A percentile compares a stretch with the other conserved stretches of the same genome.
These are phyloP conservation scores for Galeopsomyia nigrocyanea DNA, from an alignment of 2,888 invertebrate species.

Conservation along the genomic window DNA sequence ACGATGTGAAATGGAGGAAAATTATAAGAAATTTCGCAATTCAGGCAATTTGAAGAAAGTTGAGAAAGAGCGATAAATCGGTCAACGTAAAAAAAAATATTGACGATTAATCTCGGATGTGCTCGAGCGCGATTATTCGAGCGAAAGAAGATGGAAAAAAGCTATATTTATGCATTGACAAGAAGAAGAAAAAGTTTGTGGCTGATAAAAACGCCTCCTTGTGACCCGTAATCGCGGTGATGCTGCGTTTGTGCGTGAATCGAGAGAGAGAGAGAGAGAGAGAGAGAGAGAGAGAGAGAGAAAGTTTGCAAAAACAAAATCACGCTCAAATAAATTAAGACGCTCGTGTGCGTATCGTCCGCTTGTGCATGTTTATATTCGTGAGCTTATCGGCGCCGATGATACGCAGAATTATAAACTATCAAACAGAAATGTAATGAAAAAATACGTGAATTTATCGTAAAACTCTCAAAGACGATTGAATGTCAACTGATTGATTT, in stretches of 20 bases:
- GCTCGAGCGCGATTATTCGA: constrained; percentile 29
- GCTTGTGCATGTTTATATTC: constrained; percentile 23
- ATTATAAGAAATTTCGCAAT: not conserved
- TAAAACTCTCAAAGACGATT: constrained; percentile 46
- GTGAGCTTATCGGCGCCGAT: constrained; percentile 32
- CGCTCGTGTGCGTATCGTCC: not conserved
- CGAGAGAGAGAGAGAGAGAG: too few relatives aligned
- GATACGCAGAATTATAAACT: constrained; percentile 41
- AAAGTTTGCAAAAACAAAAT: constrained; percentile 15
- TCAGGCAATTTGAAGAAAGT: too few relatives aligned
- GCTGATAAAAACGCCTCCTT: constrained; percentile 57
- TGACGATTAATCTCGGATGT: constrained; percentile 36
- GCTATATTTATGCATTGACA: constrained; percentile 51
- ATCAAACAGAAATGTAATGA: constrained; percentile 24
- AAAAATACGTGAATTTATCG: constrained; percentile 41
- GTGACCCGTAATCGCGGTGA: constrained; percentile 58
- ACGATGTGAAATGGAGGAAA: not conserved
- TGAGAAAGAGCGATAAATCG: constrained; percentile 39
- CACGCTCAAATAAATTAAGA: constrained; percentile 1
- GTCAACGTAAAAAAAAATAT: constrained; percentile 34
- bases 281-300: not conserved
- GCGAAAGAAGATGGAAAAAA: constrained; percentile 36
- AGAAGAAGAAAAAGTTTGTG: constrained; percentile 37
- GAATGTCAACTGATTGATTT: constrained; percentile 38
- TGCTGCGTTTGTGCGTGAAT: constrained; percentile 53